phyloP scores from a whole-genome alignment of 2,888 invertebrate genomes.

The Syrphus vitripennis region DNA sequence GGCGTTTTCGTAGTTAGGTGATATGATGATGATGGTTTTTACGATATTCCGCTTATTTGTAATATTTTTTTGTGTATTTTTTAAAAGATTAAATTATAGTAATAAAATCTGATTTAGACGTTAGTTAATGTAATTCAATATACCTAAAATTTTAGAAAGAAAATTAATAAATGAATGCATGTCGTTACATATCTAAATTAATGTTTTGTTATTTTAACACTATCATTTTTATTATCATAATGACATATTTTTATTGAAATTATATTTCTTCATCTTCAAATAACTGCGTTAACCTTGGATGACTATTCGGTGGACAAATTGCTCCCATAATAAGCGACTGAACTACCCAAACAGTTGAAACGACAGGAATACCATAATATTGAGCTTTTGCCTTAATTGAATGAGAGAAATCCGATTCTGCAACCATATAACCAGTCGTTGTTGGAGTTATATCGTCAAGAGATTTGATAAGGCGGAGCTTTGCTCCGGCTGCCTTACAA shows the following conservation, averaged over 20 bases:
- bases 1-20: too few species aligned
- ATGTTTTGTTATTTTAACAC: neutral
- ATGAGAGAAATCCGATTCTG: constrained; percentile 84
- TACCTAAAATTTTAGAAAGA: neutral
- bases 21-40: too few species aligned
- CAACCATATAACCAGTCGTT: constrained; percentile 83
- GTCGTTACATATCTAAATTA: neutral
- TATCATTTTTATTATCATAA: neutral
- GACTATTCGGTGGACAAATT: constrained; percentile 81
- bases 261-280: constrained; percentile 72
- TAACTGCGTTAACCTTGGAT: constrained; percentile 80
- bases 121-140: neutral
- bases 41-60: too few species aligned
- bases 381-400: constrained; percentile 82
- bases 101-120: neutral
- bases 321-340: constrained; percentile 86
- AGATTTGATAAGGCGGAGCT: constrained; percentile 81
- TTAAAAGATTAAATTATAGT: too few species aligned
- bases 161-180: neutral
- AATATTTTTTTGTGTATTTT: too few species aligned
- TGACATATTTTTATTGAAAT: constrained; percentile 17
- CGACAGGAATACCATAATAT: constrained; percentile 84
- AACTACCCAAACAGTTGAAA: constrained; percentile 87
- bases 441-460: constrained; percentile 81
- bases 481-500: constrained; percentile 83